These are phyloP conservation scores for Mamestra brassicae DNA, from an alignment of 2,888 invertebrate genomes.

Conservation along the genomic window DNA sequence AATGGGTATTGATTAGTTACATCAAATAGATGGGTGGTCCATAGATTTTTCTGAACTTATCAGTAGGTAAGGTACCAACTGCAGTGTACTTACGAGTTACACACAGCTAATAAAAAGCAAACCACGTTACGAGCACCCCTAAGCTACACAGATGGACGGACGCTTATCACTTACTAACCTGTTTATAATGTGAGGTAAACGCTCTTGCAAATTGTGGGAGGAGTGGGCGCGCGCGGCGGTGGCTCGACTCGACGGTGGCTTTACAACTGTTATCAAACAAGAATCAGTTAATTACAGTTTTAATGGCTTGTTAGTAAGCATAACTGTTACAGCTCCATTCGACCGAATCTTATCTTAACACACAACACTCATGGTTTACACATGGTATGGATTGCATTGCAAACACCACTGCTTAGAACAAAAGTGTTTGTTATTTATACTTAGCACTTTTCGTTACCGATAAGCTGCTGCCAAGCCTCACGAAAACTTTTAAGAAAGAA, in stretches of 20 bases:
- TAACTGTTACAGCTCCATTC: slow-evolving; percentile 53
- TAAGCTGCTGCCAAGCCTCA: slow-evolving; percentile 43
- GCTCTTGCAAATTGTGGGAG: slow-evolving; percentile 21
- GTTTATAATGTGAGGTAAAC: slow-evolving; percentile 10
- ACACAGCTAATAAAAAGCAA: background rate
- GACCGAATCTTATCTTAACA: slow-evolving; percentile 60
- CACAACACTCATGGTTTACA: slow-evolving; percentile 37
- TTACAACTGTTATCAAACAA: slow-evolving; percentile 71
- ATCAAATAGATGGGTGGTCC: background rate
- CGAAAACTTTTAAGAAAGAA: slow-evolving; percentile 32
- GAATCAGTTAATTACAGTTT: slow-evolving; percentile 78
- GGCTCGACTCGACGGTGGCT: slow-evolving; percentile 21
- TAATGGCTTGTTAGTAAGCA: slow-evolving; percentile 80
- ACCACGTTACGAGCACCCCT: background rate
- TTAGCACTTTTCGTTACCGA: slow-evolving; percentile 35
- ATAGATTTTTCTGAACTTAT: background rate
- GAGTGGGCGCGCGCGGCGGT: slow-evolving; percentile 10
- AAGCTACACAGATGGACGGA: background rate
- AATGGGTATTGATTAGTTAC: background rate
- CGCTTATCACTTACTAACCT: slow-evolving; percentile 55
- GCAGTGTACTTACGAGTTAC: background rate
- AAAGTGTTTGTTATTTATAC: slow-evolving; percentile 61
- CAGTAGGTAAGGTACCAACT: background rate
- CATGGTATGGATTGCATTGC: slow-evolving; percentile 54
- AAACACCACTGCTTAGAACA: slow-evolving; percentile 21